Conservation (phyloP, 2,888 invertebrate species). For the Stegophylla sp. region DNA sequence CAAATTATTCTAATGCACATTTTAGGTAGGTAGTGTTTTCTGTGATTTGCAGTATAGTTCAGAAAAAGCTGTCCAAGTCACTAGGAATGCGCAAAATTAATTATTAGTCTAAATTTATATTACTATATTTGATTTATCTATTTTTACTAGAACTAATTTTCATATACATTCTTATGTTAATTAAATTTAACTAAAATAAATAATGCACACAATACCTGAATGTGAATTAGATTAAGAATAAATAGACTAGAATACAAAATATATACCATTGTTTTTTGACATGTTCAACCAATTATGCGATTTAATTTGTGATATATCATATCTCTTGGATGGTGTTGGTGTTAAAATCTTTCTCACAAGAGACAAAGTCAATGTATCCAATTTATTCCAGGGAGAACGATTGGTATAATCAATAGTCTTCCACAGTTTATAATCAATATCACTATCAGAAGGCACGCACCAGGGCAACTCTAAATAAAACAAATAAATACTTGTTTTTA, state of each 20-base stretch:
- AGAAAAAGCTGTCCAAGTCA: too few relatives aligned
- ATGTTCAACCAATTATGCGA: slow-evolving; percentile 75
- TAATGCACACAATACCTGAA: too few relatives aligned
- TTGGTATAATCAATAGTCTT: slow-evolving; percentile 72
- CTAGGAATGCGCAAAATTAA: too few relatives aligned
- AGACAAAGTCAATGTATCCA: slow-evolving; percentile 77
- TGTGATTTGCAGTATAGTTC: slow-evolving; percentile 40
- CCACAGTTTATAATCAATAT: slow-evolving; percentile 79
- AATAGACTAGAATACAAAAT: slow-evolving; percentile 27
- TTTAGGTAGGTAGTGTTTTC: slow-evolving; percentile 31
- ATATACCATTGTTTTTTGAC: slow-evolving; percentile 33
- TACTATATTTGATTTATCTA: too few relatives aligned
- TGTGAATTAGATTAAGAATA: slow-evolving; percentile 37
- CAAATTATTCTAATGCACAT: slow-evolving; percentile 63
- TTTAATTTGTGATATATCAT: slow-evolving; percentile 73
- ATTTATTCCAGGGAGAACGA: slow-evolving; percentile 80
- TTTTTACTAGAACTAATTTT: too few relatives aligned
- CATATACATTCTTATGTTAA: too few relatives aligned
- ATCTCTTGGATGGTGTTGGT: slow-evolving; percentile 73
- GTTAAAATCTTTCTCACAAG: slow-evolving; percentile 79
- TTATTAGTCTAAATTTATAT: too few relatives aligned
- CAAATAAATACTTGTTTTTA: slow-evolving; percentile 15
- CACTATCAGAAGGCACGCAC: slow-evolving; percentile 80
- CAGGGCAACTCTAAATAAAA: slow-evolving; percentile 84
- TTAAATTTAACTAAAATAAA: too few relatives aligned